Evolutionary conservation across 2,888 invertebrate species (phyloP), one percentile per base, ranked within the genome.

Genomic region (Frankliniella intonsa): DNA sequence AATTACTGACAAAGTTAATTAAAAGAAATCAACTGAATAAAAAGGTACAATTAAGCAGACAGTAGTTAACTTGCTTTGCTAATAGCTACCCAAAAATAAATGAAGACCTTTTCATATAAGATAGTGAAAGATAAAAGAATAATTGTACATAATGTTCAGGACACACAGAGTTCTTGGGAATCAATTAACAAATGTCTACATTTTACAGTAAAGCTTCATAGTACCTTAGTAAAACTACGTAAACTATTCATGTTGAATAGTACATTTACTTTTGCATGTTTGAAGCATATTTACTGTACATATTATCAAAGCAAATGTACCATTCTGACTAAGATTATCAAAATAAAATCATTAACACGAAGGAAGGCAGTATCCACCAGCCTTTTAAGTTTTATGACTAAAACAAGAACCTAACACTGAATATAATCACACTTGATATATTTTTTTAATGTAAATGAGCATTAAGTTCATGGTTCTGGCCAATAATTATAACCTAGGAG

Each of bases 401-500:
- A 76, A 25, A 76, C n/a, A 5, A 76, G 9, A 76, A 22, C 69
- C 0, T 22, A 22, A 76, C 69, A 76, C 69, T 76, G 69, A 76
- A 22, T 12, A 76, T 38, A 38, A 38, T 38, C 38, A 38, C 38
- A 38, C 38, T 3, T 38, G 38, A 38, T 38, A 3, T 10, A 7
- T 19, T 19, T 55, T 55, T 55, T 19, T 19, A 55, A 19, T 55
- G 55, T 55, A 55, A 25, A 22, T 76, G 69, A 76, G 69, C 69
- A 76, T 76, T 22, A 76, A 76, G 62, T 76, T 76, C 69, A 25
- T 76, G n/a, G 69, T 25, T 76, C 25, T 76, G 69, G 38, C 38
- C 38, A 38, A 38, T 38, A 38, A 38, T 38, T 38, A 38, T 38
- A 38, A 38, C 38, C 38, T 38, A 38, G 38, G 38, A 38, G 38